These are phyloP conservation scores for Drosophila longiperda DNA, from an alignment of 2,888 invertebrate genomes.

Conservation along the genomic window DNA sequence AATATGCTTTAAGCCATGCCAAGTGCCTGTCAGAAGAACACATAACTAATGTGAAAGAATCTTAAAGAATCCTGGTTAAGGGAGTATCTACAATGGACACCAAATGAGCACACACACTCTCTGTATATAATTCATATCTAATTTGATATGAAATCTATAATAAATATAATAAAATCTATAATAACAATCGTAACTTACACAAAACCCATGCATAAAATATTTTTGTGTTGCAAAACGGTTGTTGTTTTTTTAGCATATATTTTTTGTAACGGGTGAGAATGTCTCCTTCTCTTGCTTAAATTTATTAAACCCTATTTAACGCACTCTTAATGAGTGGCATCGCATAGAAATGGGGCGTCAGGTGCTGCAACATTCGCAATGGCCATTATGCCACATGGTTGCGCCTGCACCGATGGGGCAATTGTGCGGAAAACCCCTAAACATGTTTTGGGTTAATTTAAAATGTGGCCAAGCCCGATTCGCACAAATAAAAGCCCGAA, in stretches of 20 bases:
- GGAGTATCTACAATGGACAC: neutral
- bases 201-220: neutral
- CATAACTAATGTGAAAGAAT: neutral
- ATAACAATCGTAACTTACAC: neutral
- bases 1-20: neutral
- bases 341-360: slow-evolving; percentile 51
- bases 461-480: slow-evolving; percentile 80
- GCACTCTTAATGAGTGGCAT: slow-evolving; percentile 4
- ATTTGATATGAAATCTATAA: neutral
- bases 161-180: too few species aligned
- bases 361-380: slow-evolving; percentile 57
- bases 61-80: neutral
- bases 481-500: slow-evolving; percentile 82
- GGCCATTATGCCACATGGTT: slow-evolving; percentile 63
- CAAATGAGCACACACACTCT: neutral
- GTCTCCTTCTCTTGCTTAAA: neutral
- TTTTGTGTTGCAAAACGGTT: neutral
- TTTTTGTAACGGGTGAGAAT: neutral
- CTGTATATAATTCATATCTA: neutral
- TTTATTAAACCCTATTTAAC: neutral
- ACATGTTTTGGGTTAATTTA: slow-evolving; percentile 84
- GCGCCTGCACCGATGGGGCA: slow-evolving; percentile 70
- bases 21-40: neutral
- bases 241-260: neutral
- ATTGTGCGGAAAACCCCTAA: slow-evolving; percentile 83